Conservation (phyloP, 2,888 invertebrate genomes). For the Branchipolynoe longqiensis region DNA sequence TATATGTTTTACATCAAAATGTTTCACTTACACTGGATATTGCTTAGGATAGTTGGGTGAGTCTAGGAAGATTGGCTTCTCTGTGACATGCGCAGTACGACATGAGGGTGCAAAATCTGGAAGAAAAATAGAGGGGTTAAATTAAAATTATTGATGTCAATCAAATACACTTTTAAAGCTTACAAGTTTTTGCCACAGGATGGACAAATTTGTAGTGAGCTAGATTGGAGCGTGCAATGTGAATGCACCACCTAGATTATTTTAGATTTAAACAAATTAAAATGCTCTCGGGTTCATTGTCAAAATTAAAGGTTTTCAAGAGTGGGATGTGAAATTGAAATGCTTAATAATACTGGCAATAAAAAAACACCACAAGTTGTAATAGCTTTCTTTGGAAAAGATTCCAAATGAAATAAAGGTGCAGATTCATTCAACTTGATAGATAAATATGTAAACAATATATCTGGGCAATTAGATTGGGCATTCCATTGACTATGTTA, state of each 20-base stretch:
- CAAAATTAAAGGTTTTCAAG: too few species aligned
- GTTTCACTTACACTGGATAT: constrained; percentile 16
- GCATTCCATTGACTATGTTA: background rate
- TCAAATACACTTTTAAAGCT: too few species aligned
- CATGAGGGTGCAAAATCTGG: too few species aligned
- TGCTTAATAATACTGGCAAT: too few species aligned
- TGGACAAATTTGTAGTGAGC: too few species aligned
- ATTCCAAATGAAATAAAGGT: background rate
- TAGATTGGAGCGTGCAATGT: too few species aligned
- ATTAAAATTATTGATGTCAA: too few species aligned
- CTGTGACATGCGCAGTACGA: too few species aligned
- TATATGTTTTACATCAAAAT: background rate
- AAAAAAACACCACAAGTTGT: background rate
- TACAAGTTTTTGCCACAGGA: too few species aligned
- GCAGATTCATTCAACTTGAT: background rate
- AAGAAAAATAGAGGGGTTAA: too few species aligned
- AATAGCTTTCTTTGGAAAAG: background rate
- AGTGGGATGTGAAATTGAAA: too few species aligned
- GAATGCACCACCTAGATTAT: too few species aligned
- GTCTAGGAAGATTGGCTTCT: background rate
- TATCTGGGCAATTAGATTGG: background rate
- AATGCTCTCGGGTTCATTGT: background rate
- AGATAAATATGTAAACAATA: background rate
- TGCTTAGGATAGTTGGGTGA: constrained; percentile 34
- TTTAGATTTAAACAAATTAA: background rate